Percentiles rank a stretch among this genome's conserved stretches.
Conservation (phyloP, 2,797 vertebrate species). For the Macroramphosus scolopax region DNA sequence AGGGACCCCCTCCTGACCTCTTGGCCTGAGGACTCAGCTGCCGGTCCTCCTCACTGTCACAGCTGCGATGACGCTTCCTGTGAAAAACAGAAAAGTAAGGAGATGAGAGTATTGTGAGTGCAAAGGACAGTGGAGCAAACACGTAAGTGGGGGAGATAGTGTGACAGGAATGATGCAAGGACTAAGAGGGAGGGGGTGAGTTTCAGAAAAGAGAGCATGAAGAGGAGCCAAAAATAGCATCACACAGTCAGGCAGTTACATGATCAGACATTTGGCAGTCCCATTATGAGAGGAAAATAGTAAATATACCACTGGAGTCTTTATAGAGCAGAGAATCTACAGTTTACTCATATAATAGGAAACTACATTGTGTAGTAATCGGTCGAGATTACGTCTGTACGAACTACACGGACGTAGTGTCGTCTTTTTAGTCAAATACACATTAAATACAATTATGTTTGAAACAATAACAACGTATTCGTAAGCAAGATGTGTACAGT, state of each 20-base stretch:
- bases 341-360: too few relatives aligned
- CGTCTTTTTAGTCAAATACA: neutral
- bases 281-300: conserved; percentile 25
- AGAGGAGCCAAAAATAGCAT: conserved; percentile 66
- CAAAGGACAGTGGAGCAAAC: neutral
- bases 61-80: conserved; percentile 89
- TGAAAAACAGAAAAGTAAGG: conserved; percentile 8
- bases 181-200: conserved; percentile 8
- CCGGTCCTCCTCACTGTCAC: conserved; percentile 82
- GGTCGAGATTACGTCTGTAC: too few relatives aligned
- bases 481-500: neutral
- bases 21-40: conserved; percentile 86
- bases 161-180: conserved; percentile 29
- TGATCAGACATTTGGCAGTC: conserved; percentile 44
- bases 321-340: neutral
- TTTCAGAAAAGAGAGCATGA: conserved; percentile 31
- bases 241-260: conserved; percentile 50
- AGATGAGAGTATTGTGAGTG: conserved; percentile 2
- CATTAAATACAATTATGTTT: too few relatives aligned
- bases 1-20: conserved; percentile 77
- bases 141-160: conserved; percentile 2
- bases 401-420: too few relatives aligned
- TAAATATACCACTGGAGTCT: conserved; percentile 13
- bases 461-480: too few relatives aligned
- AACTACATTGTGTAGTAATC: too few relatives aligned